Evolutionary conservation across 2,888 invertebrate genomes (phyloP).

Genomic region (Ichneumon xanthorius): DNA sequence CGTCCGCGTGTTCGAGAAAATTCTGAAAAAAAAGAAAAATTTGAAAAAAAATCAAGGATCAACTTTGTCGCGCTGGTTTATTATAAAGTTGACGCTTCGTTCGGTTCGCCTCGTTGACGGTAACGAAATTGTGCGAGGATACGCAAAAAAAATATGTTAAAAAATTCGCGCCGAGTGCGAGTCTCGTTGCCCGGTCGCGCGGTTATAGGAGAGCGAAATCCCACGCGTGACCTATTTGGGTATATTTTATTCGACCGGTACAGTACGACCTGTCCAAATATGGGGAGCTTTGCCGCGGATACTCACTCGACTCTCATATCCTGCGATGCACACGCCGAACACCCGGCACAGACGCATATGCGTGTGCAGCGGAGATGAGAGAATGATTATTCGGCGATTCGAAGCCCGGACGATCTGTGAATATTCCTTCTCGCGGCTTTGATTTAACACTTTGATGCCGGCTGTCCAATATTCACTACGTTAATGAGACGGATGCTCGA

Average conservation of each 20-base stretch:
- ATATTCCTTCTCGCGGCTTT: not conserved
- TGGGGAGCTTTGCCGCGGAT: slow-evolving; percentile 61
- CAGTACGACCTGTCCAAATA: slow-evolving; percentile 72
- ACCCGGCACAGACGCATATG: not conserved
- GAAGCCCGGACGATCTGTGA: not conserved
- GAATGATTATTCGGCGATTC: slow-evolving; percentile 38
- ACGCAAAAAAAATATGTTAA: too few species aligned
- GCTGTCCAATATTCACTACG: not conserved
- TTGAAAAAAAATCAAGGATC: not conserved
- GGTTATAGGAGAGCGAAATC: slow-evolving; percentile 40
- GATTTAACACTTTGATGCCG: not conserved
- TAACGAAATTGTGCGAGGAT: too few species aligned
- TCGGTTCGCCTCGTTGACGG: too few species aligned
- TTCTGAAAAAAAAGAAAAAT: not conserved
- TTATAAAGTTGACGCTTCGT: too few species aligned
- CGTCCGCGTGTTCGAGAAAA: slow-evolving; percentile 61
- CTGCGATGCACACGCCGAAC: not conserved
- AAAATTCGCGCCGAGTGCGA: not conserved
- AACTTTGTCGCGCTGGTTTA: not conserved
- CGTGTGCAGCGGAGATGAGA: slow-evolving; percentile 1
- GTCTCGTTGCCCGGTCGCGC: not conserved
- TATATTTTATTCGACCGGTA: slow-evolving; percentile 72
- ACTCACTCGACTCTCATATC: slow-evolving; percentile 39
- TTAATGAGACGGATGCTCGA: not conserved
- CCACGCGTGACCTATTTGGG: slow-evolving; percentile 72